Percentiles rank a stretch among this genome's conserved stretches.
phyloP scores from a whole-genome alignment of 2,888 invertebrate genomes.

The Villa cingulata region DNA sequence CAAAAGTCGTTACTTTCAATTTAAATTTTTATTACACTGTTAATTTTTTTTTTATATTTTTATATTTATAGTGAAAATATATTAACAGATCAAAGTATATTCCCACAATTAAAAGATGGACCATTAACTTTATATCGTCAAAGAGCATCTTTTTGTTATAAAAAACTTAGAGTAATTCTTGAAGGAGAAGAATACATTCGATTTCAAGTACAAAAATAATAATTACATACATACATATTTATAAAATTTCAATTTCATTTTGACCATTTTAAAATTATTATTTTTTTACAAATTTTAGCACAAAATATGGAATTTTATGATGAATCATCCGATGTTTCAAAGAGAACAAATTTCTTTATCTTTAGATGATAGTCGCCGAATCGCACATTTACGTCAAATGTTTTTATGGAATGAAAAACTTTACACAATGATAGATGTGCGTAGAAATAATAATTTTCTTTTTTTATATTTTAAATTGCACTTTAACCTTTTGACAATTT shows the following conservation, averaged over 20 bases:
- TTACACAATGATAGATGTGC: constrained; percentile 38
- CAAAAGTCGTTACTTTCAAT: background rate
- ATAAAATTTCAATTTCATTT: too few relatives aligned
- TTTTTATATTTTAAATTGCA: constrained; percentile 45
- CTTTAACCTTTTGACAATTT: constrained; percentile 16
- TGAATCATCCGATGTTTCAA: constrained; percentile 45
- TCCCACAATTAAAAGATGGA: constrained; percentile 48
- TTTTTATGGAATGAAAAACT: constrained; percentile 52
- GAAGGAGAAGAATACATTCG: constrained; percentile 41
- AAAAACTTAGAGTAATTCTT: constrained; percentile 41
- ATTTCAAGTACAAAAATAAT: constrained; percentile 34
- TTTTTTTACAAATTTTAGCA: too few relatives aligned
- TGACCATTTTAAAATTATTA: too few relatives aligned
- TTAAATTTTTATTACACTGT: background rate
- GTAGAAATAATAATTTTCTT: constrained; percentile 67
- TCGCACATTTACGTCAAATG: constrained; percentile 46
- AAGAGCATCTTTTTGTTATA: constrained; percentile 54
- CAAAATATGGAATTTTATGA: constrained; percentile 43
- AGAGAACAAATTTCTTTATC: constrained; percentile 37
- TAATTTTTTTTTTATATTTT: background rate
- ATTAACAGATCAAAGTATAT: constrained; percentile 31
- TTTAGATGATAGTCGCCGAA: constrained; percentile 36
- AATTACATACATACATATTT: too few relatives aligned
- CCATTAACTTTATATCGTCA: constrained; percentile 50
- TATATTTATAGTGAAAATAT: constrained; percentile 15